Evolutionary conservation across 35 echinoderm and acorn worm species (phyloP), one percentile per base, ranked within the genome.

Genomic region (Heliocidaris erythrogramma): DNA sequence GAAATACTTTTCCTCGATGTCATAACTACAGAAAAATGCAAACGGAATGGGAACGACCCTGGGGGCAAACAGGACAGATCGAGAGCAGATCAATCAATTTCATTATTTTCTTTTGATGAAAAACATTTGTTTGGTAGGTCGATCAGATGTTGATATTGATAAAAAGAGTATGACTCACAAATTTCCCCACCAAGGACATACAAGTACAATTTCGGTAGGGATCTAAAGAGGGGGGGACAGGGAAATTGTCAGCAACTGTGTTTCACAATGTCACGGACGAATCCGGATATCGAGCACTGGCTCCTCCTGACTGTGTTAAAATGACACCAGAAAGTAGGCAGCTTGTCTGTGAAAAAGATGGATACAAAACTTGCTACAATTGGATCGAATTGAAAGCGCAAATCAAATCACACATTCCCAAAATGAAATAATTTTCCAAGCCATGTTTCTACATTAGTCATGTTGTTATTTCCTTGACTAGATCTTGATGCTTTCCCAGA

Each of bases 81-180:
- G 60, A 17, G 17, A 69, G 60, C 60, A 69, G 21, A 69, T 69
- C 60, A 69, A 69, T 69, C 60, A 69, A 69, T 69, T 69, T 69
- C 60, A 69, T 69, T 69, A 69, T 69, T 69, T 69, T 69, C 60
- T 69, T 21, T 69, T 69, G 60, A 69, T 69, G 60, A 69, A 69
- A 69, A 69, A 69, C 60, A 69, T 69, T 69, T 69, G 60, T 69
- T 69, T 69, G 60, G 60, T 27, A 5, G 60, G 60, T 69, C 60
- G 1, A 69, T 69, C 17, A 69, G 60, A 24, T 69, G 13, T 24
- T 69, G 60, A 69, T 69, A 69, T 69, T 18, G 60, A 18, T 69
- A 69, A 69, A 42, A 69, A 18, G 60, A 69, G 60, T 27, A 69
- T 69, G 60, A 69, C 14, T 69, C 60, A 69, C 21, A 21, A 17